These are phyloP conservation scores for Neopelma chrysocephalum DNA, from an alignment of 2,797 vertebrate species.

Conservation along the genomic window DNA sequence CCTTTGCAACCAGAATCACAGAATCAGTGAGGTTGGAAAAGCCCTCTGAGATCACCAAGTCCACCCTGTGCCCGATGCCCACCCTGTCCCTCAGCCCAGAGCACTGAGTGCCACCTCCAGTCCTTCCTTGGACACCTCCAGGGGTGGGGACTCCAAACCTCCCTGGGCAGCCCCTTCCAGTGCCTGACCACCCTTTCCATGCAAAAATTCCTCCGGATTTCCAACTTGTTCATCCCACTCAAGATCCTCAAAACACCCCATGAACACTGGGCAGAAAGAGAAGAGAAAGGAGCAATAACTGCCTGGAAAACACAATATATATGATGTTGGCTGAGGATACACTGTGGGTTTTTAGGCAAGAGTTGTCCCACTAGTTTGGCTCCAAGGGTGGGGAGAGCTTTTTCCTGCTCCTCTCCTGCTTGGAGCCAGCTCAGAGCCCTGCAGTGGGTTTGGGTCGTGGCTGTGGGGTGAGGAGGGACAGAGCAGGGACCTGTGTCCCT, in stretches of 20 bases:
- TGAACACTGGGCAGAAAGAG: neutral
- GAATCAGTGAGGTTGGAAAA: neutral
- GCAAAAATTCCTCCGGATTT: neutral
- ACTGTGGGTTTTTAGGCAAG: neutral
- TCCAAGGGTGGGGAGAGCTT: neutral
- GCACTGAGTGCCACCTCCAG: neutral
- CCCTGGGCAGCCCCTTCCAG: neutral
- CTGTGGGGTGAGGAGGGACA: neutral
- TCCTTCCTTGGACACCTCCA: neutral
- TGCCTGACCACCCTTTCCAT: neutral
- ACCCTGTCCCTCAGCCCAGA: neutral
- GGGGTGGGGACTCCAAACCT: neutral
- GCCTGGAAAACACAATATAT: neutral
- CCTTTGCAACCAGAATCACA: neutral
- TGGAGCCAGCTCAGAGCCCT: neutral
- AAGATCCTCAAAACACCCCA: neutral
- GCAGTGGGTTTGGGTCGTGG: neutral
- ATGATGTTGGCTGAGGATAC: neutral
- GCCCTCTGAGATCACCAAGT: neutral
- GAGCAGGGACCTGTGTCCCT: neutral
- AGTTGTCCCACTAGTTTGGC: neutral
- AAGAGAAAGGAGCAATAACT: neutral
- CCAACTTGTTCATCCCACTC: neutral
- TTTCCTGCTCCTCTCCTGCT: neutral
- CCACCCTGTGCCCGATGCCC: neutral